Percentiles rank a stretch among this genome's conserved stretches.
Evolutionary conservation across 2,113 vertebrate genomes (phyloP).

Genomic region (Elachura formosa): DNA sequence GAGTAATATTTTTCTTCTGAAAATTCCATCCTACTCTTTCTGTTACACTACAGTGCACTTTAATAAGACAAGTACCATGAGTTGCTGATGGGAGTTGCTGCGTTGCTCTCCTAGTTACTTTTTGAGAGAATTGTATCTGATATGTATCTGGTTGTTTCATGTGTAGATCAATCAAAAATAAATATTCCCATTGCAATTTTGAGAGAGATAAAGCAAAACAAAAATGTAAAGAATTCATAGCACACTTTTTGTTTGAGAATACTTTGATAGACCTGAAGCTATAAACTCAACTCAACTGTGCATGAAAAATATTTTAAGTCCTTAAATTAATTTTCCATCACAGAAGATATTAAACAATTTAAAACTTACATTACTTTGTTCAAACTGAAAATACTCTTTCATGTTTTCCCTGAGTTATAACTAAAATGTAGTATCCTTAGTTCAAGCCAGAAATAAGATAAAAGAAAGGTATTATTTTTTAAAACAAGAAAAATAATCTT

Average conservation of each 20-base stretch:
- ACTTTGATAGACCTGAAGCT: background rate
- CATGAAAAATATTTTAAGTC: background rate
- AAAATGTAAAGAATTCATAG: background rate
- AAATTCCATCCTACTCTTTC: background rate
- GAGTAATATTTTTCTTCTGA: background rate
- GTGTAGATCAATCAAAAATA: background rate
- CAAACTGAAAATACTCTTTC: background rate
- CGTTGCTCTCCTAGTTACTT: background rate
- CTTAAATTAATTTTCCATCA: background rate
- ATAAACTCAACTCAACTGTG: background rate
- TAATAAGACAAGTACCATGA: background rate
- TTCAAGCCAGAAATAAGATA: background rate
- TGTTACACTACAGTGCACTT: background rate
- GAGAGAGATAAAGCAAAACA: background rate
- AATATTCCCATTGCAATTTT: background rate
- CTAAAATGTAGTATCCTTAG: background rate
- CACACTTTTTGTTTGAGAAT: background rate
- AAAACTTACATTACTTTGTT: background rate
- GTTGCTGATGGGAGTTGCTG: background rate
- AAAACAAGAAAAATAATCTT: background rate
- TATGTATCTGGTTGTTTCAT: background rate
- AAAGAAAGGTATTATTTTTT: background rate
- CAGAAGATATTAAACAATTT: background rate
- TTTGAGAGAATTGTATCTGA: background rate
- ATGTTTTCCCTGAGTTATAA: background rate